A percentile compares a stretch with the other conserved stretches of the same genome.
phyloP scores from a whole-genome alignment of 2,113 vertebrate genomes.

The Colinus virginianus region DNA sequence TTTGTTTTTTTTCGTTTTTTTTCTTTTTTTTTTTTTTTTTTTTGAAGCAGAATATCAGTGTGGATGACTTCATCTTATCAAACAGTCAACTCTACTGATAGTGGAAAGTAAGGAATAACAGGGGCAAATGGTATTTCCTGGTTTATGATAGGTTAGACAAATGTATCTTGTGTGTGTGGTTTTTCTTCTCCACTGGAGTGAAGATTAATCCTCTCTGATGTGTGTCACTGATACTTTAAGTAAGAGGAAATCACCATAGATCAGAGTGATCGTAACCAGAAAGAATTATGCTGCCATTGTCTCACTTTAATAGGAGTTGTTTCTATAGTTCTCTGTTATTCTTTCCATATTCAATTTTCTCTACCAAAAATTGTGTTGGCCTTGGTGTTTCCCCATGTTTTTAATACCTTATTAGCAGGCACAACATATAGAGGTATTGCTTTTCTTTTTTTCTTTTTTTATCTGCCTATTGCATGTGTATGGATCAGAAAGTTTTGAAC shows the following conservation, averaged over 20 bases:
- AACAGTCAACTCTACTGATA: background rate
- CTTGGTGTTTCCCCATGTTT: background rate
- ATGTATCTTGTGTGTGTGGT: background rate
- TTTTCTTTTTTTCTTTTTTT: background rate
- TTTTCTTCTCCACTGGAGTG: background rate
- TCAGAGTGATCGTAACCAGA: background rate
- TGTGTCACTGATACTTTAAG: background rate
- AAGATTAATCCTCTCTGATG: constrained; percentile 14
- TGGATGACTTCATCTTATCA: background rate
- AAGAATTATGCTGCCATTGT: background rate
- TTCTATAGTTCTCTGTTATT: background rate
- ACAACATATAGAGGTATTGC: background rate
- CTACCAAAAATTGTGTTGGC: background rate
- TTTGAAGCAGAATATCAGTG: background rate
- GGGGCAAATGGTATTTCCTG: background rate
- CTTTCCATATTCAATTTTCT: background rate
- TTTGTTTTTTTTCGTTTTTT: too few species aligned
- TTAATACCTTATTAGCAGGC: background rate
- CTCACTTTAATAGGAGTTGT: background rate
- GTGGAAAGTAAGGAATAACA: background rate
- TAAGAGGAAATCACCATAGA: background rate
- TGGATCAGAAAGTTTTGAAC: background rate
- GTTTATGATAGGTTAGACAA: background rate
- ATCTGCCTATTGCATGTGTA: background rate
- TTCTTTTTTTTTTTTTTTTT: background rate